Conservation (phyloP, 2,113 vertebrate genomes). For the Notechis scutatus region DNA sequence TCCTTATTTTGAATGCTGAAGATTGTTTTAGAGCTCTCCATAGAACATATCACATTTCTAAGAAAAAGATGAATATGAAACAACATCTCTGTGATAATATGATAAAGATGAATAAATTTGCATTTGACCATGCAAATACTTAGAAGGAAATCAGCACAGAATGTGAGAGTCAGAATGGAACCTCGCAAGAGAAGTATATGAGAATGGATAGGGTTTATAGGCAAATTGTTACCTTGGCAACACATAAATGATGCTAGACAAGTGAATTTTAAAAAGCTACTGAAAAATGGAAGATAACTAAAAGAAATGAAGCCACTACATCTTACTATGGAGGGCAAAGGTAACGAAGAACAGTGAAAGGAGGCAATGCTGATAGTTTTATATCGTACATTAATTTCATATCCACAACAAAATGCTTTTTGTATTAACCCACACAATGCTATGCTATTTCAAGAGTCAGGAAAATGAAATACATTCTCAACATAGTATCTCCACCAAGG, state of each 20-base stretch:
- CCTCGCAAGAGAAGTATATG: not conserved
- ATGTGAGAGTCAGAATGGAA: not conserved
- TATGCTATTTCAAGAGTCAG: slow-evolving; percentile 22
- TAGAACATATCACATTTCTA: not conserved
- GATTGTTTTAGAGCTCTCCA: not conserved
- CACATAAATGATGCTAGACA: slow-evolving; percentile 47
- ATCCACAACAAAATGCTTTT: slow-evolving; percentile 40
- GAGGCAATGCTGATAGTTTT: slow-evolving; percentile 48
- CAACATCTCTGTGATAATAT: not conserved
- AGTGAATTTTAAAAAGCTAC: slow-evolving; percentile 54
- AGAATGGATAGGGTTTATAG: slow-evolving; percentile 45
- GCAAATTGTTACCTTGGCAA: slow-evolving; percentile 55
- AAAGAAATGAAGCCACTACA: slow-evolving; percentile 44
- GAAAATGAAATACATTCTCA: slow-evolving; percentile 48
- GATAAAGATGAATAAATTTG: not conserved
- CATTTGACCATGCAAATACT: not conserved
- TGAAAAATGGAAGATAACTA: slow-evolving; percentile 40
- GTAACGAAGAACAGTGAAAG: slow-evolving; percentile 33
- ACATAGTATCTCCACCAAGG: slow-evolving; percentile 36
- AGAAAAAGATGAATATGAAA: not conserved
- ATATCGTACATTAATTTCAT: slow-evolving; percentile 60
- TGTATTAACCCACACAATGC: slow-evolving; percentile 21
- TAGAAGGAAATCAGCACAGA: not conserved
- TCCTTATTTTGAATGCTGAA: not conserved
- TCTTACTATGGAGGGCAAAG: slow-evolving; percentile 42